A percentile compares a stretch with the other conserved stretches of the same genome.
Conservation (phyloP, 1,140 invertebrate species). For the Calephelis virginiensis region DNA sequence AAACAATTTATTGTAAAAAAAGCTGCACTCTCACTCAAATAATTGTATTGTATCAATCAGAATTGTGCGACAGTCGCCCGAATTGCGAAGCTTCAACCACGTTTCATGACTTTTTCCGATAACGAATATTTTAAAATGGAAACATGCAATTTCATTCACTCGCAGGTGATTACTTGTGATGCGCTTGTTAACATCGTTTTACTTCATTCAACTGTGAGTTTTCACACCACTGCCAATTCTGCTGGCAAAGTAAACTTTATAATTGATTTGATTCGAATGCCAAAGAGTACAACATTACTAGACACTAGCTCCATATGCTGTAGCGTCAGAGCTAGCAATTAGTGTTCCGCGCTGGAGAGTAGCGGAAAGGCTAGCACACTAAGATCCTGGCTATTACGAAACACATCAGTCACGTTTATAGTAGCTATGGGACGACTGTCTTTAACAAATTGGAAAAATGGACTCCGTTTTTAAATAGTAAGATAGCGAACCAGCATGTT, state of each 20-base stretch:
- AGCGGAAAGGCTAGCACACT: too few species aligned
- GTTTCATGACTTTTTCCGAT: constrained; percentile 57
- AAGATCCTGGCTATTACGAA: too few species aligned
- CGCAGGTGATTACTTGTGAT: constrained; percentile 60
- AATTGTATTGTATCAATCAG: constrained; percentile 63
- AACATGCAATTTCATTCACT: constrained; percentile 64
- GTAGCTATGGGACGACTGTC: too few species aligned
- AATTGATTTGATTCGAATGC: background rate
- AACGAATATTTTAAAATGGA: constrained; percentile 60
- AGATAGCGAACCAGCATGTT: too few species aligned
- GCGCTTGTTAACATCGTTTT: constrained; percentile 61
- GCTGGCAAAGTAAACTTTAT: background rate
- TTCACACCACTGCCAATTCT: constrained; percentile 11
- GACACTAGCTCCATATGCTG: too few species aligned
- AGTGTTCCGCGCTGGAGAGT: too few species aligned
- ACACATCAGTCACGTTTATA: too few species aligned
- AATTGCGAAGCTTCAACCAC: constrained; percentile 55
- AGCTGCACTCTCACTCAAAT: constrained; percentile 47
- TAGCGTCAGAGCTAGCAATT: too few species aligned
- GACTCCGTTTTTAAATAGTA: too few species aligned
- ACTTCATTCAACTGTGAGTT: constrained; percentile 37
- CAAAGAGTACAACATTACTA: too few species aligned
- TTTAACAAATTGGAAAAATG: too few species aligned
- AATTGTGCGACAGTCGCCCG: constrained; percentile 44
- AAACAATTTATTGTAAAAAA: constrained; percentile 22